A percentile compares a stretch with the other conserved stretches of the same genome.
Evolutionary conservation across 2,888 invertebrate species (phyloP).

Genomic region (Gastracanthus pulcherrimus): DNA sequence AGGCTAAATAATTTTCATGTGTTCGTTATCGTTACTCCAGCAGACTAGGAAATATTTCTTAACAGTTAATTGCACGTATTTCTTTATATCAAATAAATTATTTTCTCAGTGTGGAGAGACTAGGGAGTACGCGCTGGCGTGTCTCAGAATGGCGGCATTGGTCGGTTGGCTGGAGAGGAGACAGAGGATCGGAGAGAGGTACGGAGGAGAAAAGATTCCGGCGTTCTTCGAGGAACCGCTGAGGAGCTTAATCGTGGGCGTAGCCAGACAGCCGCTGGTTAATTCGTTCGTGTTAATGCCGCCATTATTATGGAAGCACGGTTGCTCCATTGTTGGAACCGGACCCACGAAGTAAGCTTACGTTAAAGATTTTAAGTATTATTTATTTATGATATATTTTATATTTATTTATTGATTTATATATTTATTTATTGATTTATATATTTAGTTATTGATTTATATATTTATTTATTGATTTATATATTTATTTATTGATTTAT

Average conservation of each 20-base stretch:
- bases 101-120: no score
- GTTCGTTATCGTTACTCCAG: no score
- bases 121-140: slow-evolving; percentile 76
- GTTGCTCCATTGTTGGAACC: slow-evolving; percentile 79
- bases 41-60: no score
- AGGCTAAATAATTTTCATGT: no score
- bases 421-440: no score
- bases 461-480: no score
- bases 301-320: slow-evolving; percentile 82
- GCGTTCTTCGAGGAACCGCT: slow-evolving; percentile 75
- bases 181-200: slow-evolving; percentile 60
- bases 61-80: no score
- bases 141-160: slow-evolving; percentile 77
- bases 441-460: no score
- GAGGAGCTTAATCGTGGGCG: slow-evolving; percentile 78
- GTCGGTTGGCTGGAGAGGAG: slow-evolving; percentile 79
- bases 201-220: slow-evolving; percentile 73
- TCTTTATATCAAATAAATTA: no score
- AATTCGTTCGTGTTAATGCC: slow-evolving; percentile 85
- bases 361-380: neutral
- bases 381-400: neutral
- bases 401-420: neutral
- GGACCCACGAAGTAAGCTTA: slow-evolving; percentile 76
- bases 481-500: no score
- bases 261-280: slow-evolving; percentile 81